Evolutionary conservation across 2,888 invertebrate species (phyloP), one percentile per base, ranked within the genome.

Genomic region (Drosophila fungiperda): DNA sequence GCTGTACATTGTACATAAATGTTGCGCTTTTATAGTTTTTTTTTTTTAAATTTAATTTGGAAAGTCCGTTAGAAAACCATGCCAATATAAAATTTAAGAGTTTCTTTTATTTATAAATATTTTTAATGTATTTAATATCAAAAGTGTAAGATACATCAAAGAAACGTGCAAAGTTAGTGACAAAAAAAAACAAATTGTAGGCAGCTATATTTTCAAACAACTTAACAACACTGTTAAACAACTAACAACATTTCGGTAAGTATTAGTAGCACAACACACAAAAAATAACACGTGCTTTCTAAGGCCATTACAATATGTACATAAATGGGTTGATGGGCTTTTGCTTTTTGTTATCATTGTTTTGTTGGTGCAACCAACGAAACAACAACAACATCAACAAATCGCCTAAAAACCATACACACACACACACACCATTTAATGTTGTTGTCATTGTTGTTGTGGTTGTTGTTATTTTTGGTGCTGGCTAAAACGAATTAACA

Each of bases 401-500:
- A 62, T 42, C 58, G 58, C 55, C 57, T 29, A 53, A 29, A 65
- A 69, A 29, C 67, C 65, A 83, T 66, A 63, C 69, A 82, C 65
- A 62, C 80, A 68, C 57, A 79, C 75, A 87, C 81, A 83, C 85
- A 88, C 89, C 84, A 74, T 76, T 87, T 80, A 68, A 74, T 65
- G 61, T 48, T 53, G 55, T 59, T 69, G 54, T 54, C 73, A 52
- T 53, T 78, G 64, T 61, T 72, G 61, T 78, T 76, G 64, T 77
- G 63, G 57, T 71, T 71, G 54, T 78, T 64, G 75, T 69, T 75
- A 64, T 63, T 52, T 74, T 68, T 68, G 62, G 61, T 77, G 73
- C 72, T 87, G 82, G 90, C 92, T 92, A 92, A 91, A 92, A 92
- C 82, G 92, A 92, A 87, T 92, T 91, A 74, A 92, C 92, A 90